Evolutionary conservation across 2,888 invertebrate species (phyloP).

Genomic region (Apamea anceps): DNA sequence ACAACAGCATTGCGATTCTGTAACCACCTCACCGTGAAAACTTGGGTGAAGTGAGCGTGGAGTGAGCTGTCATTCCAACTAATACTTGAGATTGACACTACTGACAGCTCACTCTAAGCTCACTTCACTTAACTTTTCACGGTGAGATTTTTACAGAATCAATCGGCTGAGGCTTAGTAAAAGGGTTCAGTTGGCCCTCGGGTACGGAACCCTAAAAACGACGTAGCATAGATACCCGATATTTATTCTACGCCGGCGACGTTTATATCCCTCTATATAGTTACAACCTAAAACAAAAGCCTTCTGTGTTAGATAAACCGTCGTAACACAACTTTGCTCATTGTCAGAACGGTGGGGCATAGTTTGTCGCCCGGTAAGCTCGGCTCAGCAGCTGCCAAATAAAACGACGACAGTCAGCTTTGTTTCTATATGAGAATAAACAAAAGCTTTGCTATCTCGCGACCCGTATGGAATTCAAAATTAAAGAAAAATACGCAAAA

Average conservation of each 20-base stretch:
- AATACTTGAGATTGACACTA: too few relatives aligned
- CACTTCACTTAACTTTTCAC: too few relatives aligned
- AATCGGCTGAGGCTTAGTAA: too few relatives aligned
- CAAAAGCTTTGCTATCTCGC: constrained; percentile 20
- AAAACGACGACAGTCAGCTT: constrained; percentile 20
- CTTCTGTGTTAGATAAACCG: constrained; percentile 3
- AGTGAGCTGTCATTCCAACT: too few relatives aligned
- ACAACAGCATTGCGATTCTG: too few relatives aligned
- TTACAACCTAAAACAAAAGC: not conserved
- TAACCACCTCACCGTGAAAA: too few relatives aligned
- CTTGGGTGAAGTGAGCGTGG: too few relatives aligned
- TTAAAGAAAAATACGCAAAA: constrained; percentile 18
- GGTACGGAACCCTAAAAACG: not conserved
- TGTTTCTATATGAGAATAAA: constrained; percentile 20
- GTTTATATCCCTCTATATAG: not conserved
- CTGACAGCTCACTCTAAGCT: too few relatives aligned
- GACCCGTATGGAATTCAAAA: not conserved
- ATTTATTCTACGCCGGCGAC: not conserved
- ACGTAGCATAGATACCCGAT: not conserved
- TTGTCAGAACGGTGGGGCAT: not conserved
- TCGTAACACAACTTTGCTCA: constrained; percentile 15
- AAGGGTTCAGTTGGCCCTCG: too few relatives aligned
- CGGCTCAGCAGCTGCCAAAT: constrained; percentile 18
- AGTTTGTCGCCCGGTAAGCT: constrained; percentile 29
- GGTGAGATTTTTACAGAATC: too few relatives aligned